phyloP scores from a whole-genome alignment of 2,888 invertebrate species.

The Drosophila suboccidentalis region DNA sequence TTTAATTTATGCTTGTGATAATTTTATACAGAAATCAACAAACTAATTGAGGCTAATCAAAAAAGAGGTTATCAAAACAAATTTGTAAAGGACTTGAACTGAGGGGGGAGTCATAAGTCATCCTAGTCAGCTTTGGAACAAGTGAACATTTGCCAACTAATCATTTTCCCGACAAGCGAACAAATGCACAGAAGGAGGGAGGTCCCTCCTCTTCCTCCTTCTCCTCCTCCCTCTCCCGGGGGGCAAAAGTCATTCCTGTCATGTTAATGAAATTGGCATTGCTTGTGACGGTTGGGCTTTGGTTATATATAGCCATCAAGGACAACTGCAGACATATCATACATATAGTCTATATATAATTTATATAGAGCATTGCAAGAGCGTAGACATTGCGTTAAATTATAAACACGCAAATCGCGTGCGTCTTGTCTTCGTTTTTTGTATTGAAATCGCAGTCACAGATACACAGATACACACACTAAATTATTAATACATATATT shows the following conservation, averaged over 20 bases:
- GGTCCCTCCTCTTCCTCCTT: background rate
- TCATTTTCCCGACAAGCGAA: slow-evolving; percentile 23
- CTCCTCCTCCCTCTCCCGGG: background rate
- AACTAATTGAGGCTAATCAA: slow-evolving; percentile 42
- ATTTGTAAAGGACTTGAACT: background rate
- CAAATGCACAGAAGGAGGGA: slow-evolving; percentile 12
- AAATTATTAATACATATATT: slow-evolving; percentile 9
- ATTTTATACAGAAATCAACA: slow-evolving; percentile 45
- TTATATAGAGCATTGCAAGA: slow-evolving; percentile 18
- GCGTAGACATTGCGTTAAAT: slow-evolving; percentile 63
- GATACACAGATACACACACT: slow-evolving; percentile 8
- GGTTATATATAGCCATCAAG: slow-evolving; percentile 66
- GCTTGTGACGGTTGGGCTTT: slow-evolving; percentile 37
- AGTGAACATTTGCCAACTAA: slow-evolving; percentile 27
- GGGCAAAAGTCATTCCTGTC: slow-evolving; percentile 36
- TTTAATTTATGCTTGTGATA: slow-evolving; percentile 58
- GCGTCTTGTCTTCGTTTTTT: slow-evolving; percentile 17
- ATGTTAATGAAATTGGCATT: slow-evolving; percentile 67
- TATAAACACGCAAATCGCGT: slow-evolving; percentile 66
- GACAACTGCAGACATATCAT: slow-evolving; percentile 39
- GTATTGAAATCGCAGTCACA: slow-evolving; percentile 12
- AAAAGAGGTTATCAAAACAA: slow-evolving; percentile 8
- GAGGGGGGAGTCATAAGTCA: slow-evolving; percentile 11
- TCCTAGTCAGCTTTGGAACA: background rate
- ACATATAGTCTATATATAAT: slow-evolving; percentile 2